Evolutionary conservation across 37 sponge, comb jelly and placozoan species (phyloP), one percentile per base, ranked within the genome.

Genomic region (Chondrilla cf. caribensis): DNA sequence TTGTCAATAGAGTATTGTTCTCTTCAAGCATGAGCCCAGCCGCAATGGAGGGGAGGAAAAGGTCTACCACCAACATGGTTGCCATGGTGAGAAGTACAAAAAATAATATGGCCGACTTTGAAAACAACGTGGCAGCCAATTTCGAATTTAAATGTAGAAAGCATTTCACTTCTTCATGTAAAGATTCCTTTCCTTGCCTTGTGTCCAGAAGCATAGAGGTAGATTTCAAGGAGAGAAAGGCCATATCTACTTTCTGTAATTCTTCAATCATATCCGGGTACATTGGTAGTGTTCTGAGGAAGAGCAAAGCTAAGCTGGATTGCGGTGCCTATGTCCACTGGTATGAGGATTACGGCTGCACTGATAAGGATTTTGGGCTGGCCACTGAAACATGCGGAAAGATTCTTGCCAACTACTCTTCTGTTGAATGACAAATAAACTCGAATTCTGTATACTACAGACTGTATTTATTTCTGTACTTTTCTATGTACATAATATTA

Each of bases 111-210:
- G 41, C 38, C 41, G 24, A 7, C 21, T 73, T 73, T 39, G 41
- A 37, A 73, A 39, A 39, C 24, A 37, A 22, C 24, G 21, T 22
- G 9, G 14, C 21, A 24, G 42, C 76, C 0, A 42, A 58, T 24
- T 26, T 35, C 18, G 60, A 33, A 36, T 19, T 68, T 22, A 87
- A 77, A 54, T 57, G 84, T 21, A 88, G 85, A 65, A 39, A 82
- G 22, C 37, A 3, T 21, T 88, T 70, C 58, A 84, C 47, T 39
- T 41, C 70, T 54, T 88, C 87, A n/a, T 38, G 32, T 28, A 88
- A 92, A 92, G 91, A 93, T 79, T 92, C 94, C n/a, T 93, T 84
- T 78, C 94, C 92, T 26, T 38, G 83, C 44, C 89, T 88, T 58
- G 64, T 79, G 38, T 82, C 86, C 83, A 54, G 79, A 18, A 86